Conservation (phyloP, 2,797 vertebrate genomes). For the Rhynchonycteris naso region DNA sequence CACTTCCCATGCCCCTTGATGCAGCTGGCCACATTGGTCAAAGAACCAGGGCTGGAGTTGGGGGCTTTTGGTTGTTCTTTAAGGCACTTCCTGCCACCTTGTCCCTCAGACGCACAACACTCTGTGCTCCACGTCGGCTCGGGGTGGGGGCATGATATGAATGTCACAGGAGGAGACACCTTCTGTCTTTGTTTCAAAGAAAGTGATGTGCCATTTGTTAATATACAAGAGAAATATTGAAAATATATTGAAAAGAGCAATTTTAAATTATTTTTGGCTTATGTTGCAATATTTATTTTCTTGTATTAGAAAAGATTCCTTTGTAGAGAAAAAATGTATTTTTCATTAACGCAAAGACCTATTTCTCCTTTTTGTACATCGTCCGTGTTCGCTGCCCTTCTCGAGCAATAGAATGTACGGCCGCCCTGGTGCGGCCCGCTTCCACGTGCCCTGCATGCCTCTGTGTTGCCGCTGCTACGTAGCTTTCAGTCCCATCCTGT, state of each 20-base stretch:
- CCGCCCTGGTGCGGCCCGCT: constrained; percentile 88
- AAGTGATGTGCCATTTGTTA: constrained; percentile 99
- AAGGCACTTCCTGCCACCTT: constrained; percentile 84
- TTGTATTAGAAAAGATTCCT: constrained; percentile 99
- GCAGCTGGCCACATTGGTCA: constrained; percentile 70
- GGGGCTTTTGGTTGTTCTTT: constrained; percentile 87
- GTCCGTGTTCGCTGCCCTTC: constrained; percentile 97
- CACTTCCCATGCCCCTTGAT: background rate
- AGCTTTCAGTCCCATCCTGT: constrained; percentile 87
- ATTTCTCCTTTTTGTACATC: constrained; percentile 99
- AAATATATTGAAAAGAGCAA: constrained; percentile 99
- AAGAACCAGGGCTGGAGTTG: constrained; percentile 62
- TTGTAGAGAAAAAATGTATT: constrained; percentile 99
- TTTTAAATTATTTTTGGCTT: constrained; percentile 99
- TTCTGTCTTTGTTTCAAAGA: constrained; percentile 99
- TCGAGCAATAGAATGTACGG: constrained; percentile 96
- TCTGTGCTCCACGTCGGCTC: constrained; percentile 88
- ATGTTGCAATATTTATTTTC: constrained; percentile 99
- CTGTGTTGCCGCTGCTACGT: constrained; percentile 92
- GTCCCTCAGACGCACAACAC: constrained; percentile 86
- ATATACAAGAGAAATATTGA: constrained; percentile 99
- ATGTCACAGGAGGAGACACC: constrained; percentile 96
- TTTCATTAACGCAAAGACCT: constrained; percentile 99
- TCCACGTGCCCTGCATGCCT: constrained; percentile 94
- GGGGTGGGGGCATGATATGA: constrained; percentile 92